Conservation (phyloP, 92 coral and sea anemone species). For the Epizoanthus scotinus region DNA sequence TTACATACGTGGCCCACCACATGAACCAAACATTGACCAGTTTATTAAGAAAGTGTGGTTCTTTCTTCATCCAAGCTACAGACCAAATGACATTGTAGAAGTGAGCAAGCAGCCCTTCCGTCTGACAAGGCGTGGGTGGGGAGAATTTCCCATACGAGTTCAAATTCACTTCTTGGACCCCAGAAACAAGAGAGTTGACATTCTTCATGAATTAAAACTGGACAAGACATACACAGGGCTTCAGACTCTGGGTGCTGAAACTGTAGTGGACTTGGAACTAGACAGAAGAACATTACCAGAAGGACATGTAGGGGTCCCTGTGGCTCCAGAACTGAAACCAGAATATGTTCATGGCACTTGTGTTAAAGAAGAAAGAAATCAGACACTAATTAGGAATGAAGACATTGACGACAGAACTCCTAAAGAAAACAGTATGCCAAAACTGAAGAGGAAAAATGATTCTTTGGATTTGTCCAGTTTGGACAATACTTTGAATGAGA, state of each 20-base stretch:
- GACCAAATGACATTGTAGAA: slow-evolving; percentile 97
- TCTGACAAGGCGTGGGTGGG: slow-evolving; percentile 98
- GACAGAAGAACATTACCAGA: slow-evolving; percentile 89
- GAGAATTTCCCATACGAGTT: slow-evolving; percentile 95
- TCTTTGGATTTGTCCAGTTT: not conserved
- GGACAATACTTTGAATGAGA: slow-evolving; percentile 23
- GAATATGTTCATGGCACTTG: not conserved
- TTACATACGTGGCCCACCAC: slow-evolving; percentile 96
- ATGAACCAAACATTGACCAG: slow-evolving; percentile 64
- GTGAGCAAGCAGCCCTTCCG: slow-evolving; percentile 95
- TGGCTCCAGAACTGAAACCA: slow-evolving; percentile 8
- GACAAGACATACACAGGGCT: slow-evolving; percentile 98
- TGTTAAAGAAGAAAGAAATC: not conserved
- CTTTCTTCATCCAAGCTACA: slow-evolving; percentile 97
- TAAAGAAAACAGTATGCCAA: not conserved
- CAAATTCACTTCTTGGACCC: slow-evolving; percentile 93
- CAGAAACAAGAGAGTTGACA: slow-evolving; percentile 90
- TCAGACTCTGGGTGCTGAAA: slow-evolving; percentile 97
- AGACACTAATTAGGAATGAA: not conserved
- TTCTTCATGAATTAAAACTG: slow-evolving; percentile 90
- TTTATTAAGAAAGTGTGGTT: slow-evolving; percentile 97
- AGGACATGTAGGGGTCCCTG: slow-evolving; percentile 46
- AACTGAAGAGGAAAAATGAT: slow-evolving; percentile 6
- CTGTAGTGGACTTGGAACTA: slow-evolving; percentile 92
- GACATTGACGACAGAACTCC: not conserved